Base-by-base conservation (phyloP, 1,140 invertebrate genomes). In the Coelopa frigida region DNA sequence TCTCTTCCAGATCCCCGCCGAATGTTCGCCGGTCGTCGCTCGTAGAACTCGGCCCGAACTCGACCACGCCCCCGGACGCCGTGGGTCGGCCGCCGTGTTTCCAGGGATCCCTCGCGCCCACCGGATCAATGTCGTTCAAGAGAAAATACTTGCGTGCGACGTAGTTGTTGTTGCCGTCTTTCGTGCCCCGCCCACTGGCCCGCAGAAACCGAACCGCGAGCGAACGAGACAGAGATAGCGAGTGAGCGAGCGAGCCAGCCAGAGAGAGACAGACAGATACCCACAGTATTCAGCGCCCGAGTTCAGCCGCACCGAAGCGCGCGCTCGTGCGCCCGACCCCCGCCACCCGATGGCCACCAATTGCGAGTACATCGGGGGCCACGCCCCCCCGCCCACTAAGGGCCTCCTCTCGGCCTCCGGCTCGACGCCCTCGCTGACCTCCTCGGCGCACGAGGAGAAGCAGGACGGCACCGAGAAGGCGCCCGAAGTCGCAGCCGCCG, bases 101-200 rank as follows among this genome's bases (percentile, higher is more conserved):
- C n/a, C n/a, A n/a, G n/a, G n/a, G n/a, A n/a, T n/a, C n/a, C n/a
- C n/a, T n/a, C n/a, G n/a, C n/a, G n/a, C n/a, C n/a, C n/a, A n/a
- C n/a, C 33, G 22, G 35, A 49, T 55, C 54, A 66, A 66, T 66
- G 62, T 66, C 58, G 62, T 55, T 46, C 41, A 55, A 50, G 51
- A 60, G 49, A 52, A 57, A 52, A 56, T 59, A 58, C 35, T 55
- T 54, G 40, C 35, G 33, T n/a, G n/a, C 14, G 29, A 14, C 24
- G 44, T 37, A 46, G 44, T n/a, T n/a, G n/a, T n/a, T 29, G 8
- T 29, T 10, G 14, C 27, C 8, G 27, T 29, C 14, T 29, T 14
- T 29, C 8, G 27, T 29, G 27, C 8, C 14, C 27, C 14, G 27
- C 27, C 14, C 8, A 29, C 27, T 8, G 14, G 14, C 27, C 14